phyloP scores from a whole-genome alignment of 2,113 vertebrate genomes.

The Taxidea taxus region DNA sequence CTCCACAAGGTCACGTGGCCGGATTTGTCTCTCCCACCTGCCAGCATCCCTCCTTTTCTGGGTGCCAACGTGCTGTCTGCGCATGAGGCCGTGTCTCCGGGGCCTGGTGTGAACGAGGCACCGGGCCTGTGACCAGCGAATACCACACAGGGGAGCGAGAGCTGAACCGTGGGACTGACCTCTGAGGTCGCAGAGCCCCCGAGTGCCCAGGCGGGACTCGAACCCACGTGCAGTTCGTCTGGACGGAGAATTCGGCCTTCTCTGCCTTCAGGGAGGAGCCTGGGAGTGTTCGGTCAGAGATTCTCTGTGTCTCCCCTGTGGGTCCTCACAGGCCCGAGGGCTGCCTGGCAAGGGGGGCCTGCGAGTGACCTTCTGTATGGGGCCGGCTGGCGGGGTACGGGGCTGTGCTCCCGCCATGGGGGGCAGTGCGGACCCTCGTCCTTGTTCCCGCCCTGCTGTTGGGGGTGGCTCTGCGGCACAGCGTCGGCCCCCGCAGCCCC shows the following conservation, averaged over 20 bases:
- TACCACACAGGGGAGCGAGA: fast-evolving
- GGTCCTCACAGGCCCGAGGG: not conserved
- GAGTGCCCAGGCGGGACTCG: not conserved
- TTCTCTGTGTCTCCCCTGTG: not conserved
- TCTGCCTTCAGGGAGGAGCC: not conserved
- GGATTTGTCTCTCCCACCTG: not conserved
- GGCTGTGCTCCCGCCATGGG: not conserved
- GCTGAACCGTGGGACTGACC: not conserved
- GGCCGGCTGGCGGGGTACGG: too few species aligned
- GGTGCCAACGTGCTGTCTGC: not conserved
- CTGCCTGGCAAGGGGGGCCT: not conserved
- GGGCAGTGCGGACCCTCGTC: not conserved
- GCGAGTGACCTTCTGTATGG: not conserved
- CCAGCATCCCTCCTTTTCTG: fast-evolving
- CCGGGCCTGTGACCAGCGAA: not conserved
- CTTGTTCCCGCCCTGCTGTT: fast-evolving
- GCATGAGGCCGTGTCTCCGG: not conserved
- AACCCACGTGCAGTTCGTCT: fast-evolving
- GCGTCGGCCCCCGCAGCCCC: not conserved
- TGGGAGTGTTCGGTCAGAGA: fast-evolving
- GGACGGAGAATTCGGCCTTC: not conserved
- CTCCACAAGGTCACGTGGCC: not conserved
- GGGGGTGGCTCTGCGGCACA: fast-evolving
- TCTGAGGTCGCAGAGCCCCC: not conserved
- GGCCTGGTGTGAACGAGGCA: not conserved